Base-by-base conservation (phyloP, 30 jellyfish, hydroid and myxozoan genomes). In the Turritopsis rubra region DNA sequence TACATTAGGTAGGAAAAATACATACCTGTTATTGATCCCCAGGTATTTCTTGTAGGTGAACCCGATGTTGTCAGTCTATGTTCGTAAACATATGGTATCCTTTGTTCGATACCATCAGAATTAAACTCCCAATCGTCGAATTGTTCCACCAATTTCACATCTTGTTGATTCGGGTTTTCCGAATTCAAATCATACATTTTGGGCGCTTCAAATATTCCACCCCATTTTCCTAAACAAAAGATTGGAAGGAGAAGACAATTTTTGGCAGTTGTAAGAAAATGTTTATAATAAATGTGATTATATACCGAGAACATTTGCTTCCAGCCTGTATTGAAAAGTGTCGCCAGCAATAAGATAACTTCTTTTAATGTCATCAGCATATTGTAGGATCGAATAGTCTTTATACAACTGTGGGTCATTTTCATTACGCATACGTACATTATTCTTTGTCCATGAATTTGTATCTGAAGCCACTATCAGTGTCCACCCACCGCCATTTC, bases 401-500 rank as follows among this genome's bases (percentile, higher is more conserved):
- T 82, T 68, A 28, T 29, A 77, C 21, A 85, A 52, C 23, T 23
- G 18, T 23, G 82, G 82, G 19, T 26, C 82, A 16, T 85, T 73
- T 22, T 26, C 75, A 52, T 93, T 93, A 77, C 99, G 31, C 68
- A 66, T 87, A 79, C 79, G 80, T 85, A 93, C 85, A 20, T 81
- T 90, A 21, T 88, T 23, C 30, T 91, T 21, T 1, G 86, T 88
- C 99, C 99, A 93, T 54, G 87, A 72, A 52, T 86, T 89, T 29
- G 94, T 66, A 28, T 81, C 89, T 71, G 91, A 73, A 52, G 99
- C 65, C 0, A 93, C 94, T 79, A 93, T 82, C 30, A 93, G 88
- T 0, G 99, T 93, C 99, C 99, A 93, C 8, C 99, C 99, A n/a
- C 99, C 99, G 1, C 99, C 99, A 66, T 86, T 76, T 24, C 95